These are phyloP conservation scores for Rhinolophus ferrumequinum DNA, from an alignment of 2,113 vertebrate species.

Conservation along the genomic window DNA sequence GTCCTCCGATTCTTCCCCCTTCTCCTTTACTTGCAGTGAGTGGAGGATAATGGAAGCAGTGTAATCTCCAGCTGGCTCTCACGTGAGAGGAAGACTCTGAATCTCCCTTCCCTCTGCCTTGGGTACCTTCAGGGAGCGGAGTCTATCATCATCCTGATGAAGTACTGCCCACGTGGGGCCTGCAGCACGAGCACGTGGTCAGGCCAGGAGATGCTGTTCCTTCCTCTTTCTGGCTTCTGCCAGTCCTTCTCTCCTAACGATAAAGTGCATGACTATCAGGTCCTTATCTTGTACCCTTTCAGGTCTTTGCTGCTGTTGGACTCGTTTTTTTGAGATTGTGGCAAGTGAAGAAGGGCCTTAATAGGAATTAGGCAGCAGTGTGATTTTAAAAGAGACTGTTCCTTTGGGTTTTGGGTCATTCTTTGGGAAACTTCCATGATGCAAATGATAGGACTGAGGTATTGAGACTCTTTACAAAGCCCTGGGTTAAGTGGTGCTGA, in stretches of 20 bases:
- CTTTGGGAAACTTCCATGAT: constrained; percentile 28
- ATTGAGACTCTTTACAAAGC: constrained; percentile 8
- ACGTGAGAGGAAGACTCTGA: constrained; percentile 20
- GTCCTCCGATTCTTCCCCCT: background rate
- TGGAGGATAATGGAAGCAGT: background rate
- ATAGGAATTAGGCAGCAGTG: background rate
- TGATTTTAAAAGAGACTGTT: constrained; percentile 27
- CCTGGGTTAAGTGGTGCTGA: constrained; percentile 43
- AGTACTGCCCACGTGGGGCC: background rate
- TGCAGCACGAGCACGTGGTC: background rate
- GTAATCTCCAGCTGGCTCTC: background rate
- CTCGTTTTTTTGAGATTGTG: background rate
- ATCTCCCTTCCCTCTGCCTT: background rate
- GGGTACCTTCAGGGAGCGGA: constrained; percentile 5
- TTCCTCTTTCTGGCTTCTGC: background rate
- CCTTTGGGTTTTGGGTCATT: constrained; percentile 20
- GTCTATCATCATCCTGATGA: background rate
- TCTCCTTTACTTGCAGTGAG: constrained; percentile 31
- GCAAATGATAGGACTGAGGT: background rate
- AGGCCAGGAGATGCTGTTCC: background rate
- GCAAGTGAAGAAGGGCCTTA: background rate
- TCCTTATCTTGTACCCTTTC: background rate
- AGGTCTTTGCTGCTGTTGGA: background rate
- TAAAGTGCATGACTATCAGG: background rate
- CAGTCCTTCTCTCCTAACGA: background rate